Conservation (phyloP, 2,797 vertebrate genomes). For the Halcyon leucocephala region DNA sequence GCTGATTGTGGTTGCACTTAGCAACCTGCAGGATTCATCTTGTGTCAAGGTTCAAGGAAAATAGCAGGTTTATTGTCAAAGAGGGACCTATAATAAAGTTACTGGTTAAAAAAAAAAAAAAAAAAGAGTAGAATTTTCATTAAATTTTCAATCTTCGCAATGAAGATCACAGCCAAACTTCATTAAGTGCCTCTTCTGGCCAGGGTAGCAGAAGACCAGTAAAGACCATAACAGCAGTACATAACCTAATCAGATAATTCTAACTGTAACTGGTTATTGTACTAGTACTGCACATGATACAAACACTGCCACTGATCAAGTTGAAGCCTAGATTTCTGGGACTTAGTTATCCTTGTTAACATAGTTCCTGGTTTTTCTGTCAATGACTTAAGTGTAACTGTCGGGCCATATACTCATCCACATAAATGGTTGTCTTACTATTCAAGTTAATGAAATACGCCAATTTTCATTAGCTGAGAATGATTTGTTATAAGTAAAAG, state of each 20-base stretch:
- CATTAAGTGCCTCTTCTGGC: neutral
- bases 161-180: neutral
- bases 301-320: neutral
- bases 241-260: neutral
- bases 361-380: neutral
- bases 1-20: neutral
- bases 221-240: neutral
- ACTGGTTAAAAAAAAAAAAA: neutral
- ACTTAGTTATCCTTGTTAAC: neutral
- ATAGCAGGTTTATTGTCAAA: neutral
- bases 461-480: neutral
- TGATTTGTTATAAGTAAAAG: neutral
- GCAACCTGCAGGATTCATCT: neutral
- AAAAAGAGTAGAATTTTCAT: neutral
- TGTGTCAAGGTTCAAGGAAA: neutral
- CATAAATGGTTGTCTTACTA: neutral
- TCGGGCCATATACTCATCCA: neutral
- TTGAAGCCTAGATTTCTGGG: neutral
- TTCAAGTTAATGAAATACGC: neutral
- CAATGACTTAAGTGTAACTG: neutral
- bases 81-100: neutral
- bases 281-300: neutral
- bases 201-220: neutral
- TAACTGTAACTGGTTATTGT: neutral
- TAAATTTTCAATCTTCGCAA: neutral